A percentile compares a stretch with the other conserved stretches of the same genome.
Evolutionary conservation across 2,888 invertebrate genomes (phyloP).

Genomic region (Folsomia candida): DNA sequence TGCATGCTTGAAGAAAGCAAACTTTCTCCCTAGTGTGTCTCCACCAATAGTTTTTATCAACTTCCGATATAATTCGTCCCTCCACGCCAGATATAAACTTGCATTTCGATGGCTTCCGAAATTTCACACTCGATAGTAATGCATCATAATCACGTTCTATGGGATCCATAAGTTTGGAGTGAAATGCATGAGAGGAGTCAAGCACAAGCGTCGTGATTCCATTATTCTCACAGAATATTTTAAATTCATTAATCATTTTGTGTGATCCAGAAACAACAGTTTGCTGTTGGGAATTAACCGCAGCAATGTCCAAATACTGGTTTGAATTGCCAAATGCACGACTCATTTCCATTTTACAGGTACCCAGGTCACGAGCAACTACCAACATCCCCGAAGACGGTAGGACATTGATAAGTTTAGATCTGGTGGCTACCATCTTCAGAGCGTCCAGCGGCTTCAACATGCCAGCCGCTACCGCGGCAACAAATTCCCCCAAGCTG

Average conservation of each 20-base stretch:
- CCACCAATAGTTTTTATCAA: slow-evolving; percentile 25
- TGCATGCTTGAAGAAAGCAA: slow-evolving; percentile 21
- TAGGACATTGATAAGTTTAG: slow-evolving; percentile 26
- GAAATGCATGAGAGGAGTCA: background rate
- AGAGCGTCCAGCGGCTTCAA: slow-evolving; percentile 27
- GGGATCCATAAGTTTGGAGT: slow-evolving; percentile 22
- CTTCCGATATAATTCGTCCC: background rate
- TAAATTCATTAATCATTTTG: background rate
- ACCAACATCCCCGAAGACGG: slow-evolving; percentile 27
- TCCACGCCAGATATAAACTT: slow-evolving; percentile 18
- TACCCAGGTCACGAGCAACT: background rate
- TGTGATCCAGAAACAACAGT: slow-evolving; percentile 4
- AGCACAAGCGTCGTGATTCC: background rate
- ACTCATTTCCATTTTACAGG: background rate
- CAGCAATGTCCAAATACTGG: slow-evolving; percentile 18
- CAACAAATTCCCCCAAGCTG: slow-evolving; percentile 37
- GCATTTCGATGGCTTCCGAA: background rate
- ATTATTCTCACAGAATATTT: background rate
- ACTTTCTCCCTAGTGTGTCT: slow-evolving; percentile 26
- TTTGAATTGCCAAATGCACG: background rate
- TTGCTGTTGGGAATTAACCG: slow-evolving; percentile 19
- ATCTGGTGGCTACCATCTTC: slow-evolving; percentile 23
- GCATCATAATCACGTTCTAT: slow-evolving; percentile 26
- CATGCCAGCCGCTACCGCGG: slow-evolving; percentile 31
- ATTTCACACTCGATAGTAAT: background rate